Evolutionary conservation across 2,797 vertebrate genomes (phyloP).

Genomic region (Ptychobarbus kaznakovi): DNA sequence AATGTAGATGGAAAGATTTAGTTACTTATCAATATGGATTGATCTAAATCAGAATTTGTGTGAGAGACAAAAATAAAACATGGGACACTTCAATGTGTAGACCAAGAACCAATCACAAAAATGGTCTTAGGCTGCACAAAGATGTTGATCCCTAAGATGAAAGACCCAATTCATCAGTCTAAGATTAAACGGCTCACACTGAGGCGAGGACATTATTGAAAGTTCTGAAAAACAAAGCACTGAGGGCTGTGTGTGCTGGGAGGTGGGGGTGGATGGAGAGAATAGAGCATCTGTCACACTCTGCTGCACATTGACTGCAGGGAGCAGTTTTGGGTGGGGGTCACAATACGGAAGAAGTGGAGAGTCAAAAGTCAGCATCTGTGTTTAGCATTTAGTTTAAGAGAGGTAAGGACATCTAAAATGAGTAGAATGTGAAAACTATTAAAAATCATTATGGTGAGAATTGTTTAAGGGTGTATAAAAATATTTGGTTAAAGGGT

Average conservation of each 20-base stretch:
- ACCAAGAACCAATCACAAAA: neutral
- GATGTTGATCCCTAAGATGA: constrained; percentile 23
- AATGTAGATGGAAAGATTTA: neutral
- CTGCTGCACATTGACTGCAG: constrained; percentile 43
- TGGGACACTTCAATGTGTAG: neutral
- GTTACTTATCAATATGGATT: neutral
- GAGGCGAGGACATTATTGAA: constrained; percentile 18
- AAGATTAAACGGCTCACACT: constrained; percentile 21
- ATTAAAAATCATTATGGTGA: neutral
- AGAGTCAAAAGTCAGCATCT: constrained; percentile 49
- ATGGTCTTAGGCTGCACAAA: constrained; percentile 17
- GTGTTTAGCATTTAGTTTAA: constrained; percentile 4
- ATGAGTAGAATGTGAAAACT: neutral
- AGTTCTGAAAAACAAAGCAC: constrained; percentile 33
- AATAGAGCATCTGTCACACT: constrained; percentile 48
- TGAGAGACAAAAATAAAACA: neutral
- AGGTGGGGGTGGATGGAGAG: constrained; percentile 22
- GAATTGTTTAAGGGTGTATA: neutral
- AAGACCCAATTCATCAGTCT: constrained; percentile 36
- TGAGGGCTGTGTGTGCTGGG: constrained; percentile 17
- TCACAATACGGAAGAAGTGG: constrained; percentile 14
- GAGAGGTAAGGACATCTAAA: neutral
- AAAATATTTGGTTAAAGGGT: neutral
- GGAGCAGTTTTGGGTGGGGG: constrained; percentile 16
- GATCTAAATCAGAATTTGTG: neutral